These are phyloP conservation scores for Eudyptes chrysolophus DNA, from an alignment of 2,113 vertebrate genomes.

Conservation along the genomic window DNA sequence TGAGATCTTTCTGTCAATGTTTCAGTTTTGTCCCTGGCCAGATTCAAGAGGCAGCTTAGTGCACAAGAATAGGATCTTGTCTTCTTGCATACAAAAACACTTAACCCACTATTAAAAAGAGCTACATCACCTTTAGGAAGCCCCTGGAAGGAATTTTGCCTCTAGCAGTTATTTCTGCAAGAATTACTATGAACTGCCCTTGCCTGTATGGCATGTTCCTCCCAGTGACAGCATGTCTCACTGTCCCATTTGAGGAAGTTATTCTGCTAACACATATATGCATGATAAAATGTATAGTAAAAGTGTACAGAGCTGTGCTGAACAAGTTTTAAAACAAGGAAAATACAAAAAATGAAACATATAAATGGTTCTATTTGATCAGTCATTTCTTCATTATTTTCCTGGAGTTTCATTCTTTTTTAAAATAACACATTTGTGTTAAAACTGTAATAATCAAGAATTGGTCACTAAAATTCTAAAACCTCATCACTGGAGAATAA, in stretches of 20 bases:
- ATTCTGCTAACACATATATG: background rate
- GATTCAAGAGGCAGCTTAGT: background rate
- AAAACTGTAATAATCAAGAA: background rate
- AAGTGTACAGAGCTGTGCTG: background rate
- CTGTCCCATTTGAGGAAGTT: background rate
- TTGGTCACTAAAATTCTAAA: background rate
- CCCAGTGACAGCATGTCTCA: background rate
- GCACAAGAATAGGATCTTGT: background rate
- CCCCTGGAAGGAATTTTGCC: background rate
- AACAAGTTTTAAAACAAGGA: background rate
- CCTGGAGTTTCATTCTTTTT: background rate
- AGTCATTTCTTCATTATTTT: background rate
- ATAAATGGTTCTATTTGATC: background rate
- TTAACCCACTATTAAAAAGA: background rate
- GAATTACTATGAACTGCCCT: background rate
- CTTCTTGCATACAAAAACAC: background rate
- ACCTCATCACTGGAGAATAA: background rate
- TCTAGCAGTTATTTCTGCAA: background rate
- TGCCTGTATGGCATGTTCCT: background rate
- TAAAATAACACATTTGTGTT: background rate
- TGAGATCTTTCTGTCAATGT: background rate
- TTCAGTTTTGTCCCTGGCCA: background rate
- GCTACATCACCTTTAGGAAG: background rate
- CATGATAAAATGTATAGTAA: background rate
- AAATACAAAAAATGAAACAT: background rate